Conservation (phyloP, 2,113 vertebrate genomes). For the Edolisoma coerulescens region DNA sequence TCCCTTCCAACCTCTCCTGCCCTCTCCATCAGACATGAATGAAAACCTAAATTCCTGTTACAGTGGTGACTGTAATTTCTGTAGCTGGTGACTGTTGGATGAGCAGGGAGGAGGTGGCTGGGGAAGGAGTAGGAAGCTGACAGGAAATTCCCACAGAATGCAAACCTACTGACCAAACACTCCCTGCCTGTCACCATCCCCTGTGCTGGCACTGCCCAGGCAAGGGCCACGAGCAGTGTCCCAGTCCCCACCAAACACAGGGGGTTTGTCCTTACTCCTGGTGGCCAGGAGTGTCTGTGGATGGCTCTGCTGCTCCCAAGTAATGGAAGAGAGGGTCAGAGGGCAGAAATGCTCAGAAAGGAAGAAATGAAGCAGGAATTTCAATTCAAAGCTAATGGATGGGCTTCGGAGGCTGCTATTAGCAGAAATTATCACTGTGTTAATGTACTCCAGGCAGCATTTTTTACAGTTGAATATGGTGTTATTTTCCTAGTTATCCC, state of each 20-base stretch:
- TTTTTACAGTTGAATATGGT: constrained; percentile 51
- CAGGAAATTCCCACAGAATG: neutral
- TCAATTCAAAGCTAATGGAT: constrained; percentile 14
- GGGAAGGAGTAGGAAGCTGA: neutral
- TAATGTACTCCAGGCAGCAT: constrained; percentile 54
- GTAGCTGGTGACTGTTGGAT: too few relatives aligned
- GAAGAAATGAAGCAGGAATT: neutral
- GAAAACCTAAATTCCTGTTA: neutral
- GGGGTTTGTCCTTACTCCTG: accelerated
- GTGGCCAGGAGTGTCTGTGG: neutral
- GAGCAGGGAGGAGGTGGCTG: neutral
- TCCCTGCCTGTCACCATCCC: accelerated
- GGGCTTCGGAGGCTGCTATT: constrained; percentile 27
- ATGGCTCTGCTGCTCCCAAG: neutral
- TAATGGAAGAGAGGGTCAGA: neutral
- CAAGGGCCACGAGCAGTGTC: accelerated
- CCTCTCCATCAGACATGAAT: neutral
- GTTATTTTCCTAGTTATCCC: constrained; percentile 58
- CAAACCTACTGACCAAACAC: accelerated
- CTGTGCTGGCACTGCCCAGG: neutral
- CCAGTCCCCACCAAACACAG: neutral
- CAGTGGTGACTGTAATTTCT: too few relatives aligned
- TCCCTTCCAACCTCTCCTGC: neutral
- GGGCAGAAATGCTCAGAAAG: neutral
- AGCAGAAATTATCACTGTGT: constrained; percentile 58